These are phyloP conservation scores for Rhogogaster chlorosoma DNA, from an alignment of 2,888 invertebrate genomes.

Conservation along the genomic window DNA sequence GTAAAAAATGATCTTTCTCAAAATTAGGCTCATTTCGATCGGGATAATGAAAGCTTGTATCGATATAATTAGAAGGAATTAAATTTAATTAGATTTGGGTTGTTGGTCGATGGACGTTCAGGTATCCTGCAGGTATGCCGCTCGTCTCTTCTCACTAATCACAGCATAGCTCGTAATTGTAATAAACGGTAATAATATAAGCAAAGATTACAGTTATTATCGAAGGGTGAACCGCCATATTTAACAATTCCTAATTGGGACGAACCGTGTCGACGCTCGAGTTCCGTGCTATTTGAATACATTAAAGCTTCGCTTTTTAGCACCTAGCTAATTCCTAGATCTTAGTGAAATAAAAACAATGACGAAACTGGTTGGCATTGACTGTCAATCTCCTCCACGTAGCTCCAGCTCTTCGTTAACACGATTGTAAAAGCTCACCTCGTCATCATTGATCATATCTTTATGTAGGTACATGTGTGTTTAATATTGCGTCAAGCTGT, in stretches of 20 bases:
- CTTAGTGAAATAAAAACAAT: neutral
- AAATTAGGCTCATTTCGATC: neutral
- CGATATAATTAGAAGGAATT: constrained; percentile 66
- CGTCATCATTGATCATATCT: neutral
- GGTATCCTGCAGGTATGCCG: neutral
- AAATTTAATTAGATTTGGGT: constrained; percentile 71
- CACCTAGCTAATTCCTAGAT: constrained; percentile 38
- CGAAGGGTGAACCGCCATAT: constrained; percentile 57
- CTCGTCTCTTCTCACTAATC: neutral
- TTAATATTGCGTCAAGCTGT: constrained; percentile 16
- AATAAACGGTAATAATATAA: constrained; percentile 70
- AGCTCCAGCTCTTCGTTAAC: neutral
- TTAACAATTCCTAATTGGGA: constrained; percentile 55
- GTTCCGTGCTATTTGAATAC: constrained; percentile 37
- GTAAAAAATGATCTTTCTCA: neutral
- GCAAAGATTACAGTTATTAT: constrained; percentile 71
- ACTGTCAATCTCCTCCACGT: neutral
- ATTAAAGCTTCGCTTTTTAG: constrained; percentile 35
- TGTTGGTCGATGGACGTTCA: neutral
- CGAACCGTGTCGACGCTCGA: constrained; percentile 19
- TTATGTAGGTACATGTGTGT: neutral
- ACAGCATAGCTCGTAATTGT: constrained; percentile 51
- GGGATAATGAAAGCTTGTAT: constrained; percentile 64
- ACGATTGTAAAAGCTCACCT: neutral
- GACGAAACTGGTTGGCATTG: neutral